Evolutionary conservation across 23 tunicate species (phyloP).

Genomic region (Ascidia mentula): DNA sequence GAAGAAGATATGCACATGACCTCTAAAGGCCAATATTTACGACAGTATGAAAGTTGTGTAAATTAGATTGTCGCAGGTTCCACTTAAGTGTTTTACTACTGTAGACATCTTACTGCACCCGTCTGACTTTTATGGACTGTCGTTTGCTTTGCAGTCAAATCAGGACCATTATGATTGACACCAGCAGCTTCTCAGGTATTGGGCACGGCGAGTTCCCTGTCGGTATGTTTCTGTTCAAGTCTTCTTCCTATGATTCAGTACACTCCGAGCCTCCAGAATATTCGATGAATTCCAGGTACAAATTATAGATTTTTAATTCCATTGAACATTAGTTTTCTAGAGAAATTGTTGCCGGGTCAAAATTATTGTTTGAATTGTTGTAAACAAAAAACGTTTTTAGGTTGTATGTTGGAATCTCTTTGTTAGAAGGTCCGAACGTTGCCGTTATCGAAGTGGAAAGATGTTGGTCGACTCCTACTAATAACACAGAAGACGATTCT

Average conservation of each 20-base stretch:
- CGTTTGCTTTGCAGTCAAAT: slow-evolving; percentile 30
- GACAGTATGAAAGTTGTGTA: too few relatives aligned
- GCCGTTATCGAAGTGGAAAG: slow-evolving; percentile 32
- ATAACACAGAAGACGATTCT: slow-evolving; percentile 17
- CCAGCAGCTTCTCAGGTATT: slow-evolving; percentile 9
- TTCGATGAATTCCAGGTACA: slow-evolving; percentile 22
- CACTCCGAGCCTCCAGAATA: slow-evolving; percentile 27
- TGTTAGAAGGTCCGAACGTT: slow-evolving; percentile 27
- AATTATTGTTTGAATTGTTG: neutral
- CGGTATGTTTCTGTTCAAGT: slow-evolving; percentile 37
- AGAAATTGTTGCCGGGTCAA: neutral
- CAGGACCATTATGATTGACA: slow-evolving; percentile 22
- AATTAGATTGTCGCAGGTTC: too few relatives aligned
- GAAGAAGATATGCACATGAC: neutral
- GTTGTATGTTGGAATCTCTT: slow-evolving; percentile 25
- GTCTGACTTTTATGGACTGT: neutral
- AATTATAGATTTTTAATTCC: neutral
- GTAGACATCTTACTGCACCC: neutral
- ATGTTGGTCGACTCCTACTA: slow-evolving; percentile 55
- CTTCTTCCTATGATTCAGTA: neutral
- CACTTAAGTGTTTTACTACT: too few relatives aligned
- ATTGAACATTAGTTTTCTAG: neutral
- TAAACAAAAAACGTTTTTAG: neutral
- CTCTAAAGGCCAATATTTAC: neutral
- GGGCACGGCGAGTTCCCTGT: slow-evolving; percentile 40